These are phyloP conservation scores for Aegotheles bennettii DNA, from an alignment of 2,113 vertebrate genomes.

Conservation along the genomic window DNA sequence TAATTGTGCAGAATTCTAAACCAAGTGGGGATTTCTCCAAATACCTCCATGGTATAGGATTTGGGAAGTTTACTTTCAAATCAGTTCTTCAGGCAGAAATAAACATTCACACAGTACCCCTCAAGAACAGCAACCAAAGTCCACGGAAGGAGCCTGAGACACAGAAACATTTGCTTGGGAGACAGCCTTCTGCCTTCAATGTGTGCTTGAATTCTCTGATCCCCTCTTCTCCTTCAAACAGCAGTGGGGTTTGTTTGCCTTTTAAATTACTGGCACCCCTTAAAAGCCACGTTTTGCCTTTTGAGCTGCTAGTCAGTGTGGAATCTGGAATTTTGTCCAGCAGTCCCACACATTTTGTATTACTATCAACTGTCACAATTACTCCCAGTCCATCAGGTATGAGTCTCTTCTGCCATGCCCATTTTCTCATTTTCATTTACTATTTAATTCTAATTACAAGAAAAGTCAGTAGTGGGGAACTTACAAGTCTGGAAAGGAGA, in stretches of 20 bases:
- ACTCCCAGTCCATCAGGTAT: background rate
- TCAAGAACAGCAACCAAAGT: background rate
- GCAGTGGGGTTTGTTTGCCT: background rate
- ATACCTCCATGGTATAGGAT: background rate
- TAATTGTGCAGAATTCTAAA: background rate
- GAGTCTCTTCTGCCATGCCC: too few species aligned
- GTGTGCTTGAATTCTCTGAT: background rate
- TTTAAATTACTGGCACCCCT: background rate
- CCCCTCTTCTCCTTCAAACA: background rate
- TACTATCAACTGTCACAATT: background rate
- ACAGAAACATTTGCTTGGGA: background rate
- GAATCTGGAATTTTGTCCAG: background rate
- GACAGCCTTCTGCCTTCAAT: background rate
- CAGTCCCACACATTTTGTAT: background rate
- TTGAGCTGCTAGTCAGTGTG: background rate
- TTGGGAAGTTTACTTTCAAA: background rate
- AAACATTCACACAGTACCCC: background rate
- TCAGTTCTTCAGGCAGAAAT: background rate
- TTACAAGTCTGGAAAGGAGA: background rate
- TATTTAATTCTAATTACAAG: too few species aligned
- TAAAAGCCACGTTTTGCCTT: background rate
- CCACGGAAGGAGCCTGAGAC: accelerated
- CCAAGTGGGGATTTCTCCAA: background rate
- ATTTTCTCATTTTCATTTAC: too few species aligned
- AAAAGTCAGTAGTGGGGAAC: background rate